These are phyloP conservation scores for Xestia xanthographa DNA, from an alignment of 2,888 invertebrate genomes.

Conservation along the genomic window DNA sequence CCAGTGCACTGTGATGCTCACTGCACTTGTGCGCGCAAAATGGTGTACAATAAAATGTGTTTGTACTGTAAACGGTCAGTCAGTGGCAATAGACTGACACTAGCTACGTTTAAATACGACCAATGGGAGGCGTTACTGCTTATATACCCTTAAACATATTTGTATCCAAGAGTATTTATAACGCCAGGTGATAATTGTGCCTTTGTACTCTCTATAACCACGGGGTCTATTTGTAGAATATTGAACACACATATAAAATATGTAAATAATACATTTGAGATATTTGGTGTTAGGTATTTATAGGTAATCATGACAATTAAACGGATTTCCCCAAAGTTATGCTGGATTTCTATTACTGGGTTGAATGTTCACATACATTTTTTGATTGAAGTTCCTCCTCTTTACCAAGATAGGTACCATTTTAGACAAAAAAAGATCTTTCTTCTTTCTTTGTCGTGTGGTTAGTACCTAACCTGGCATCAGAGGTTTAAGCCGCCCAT, in stretches of 20 bases:
- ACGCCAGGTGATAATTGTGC: neutral
- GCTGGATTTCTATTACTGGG: neutral
- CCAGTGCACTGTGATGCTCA: conserved; percentile 15
- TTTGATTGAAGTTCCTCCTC: neutral
- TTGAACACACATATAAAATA: neutral
- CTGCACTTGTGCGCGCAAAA: conserved; percentile 29
- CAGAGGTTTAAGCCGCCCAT: too few species aligned
- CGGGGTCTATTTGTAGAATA: conserved; percentile 13
- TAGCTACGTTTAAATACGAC: neutral
- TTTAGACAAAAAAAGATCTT: neutral
- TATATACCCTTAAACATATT: conserved; percentile 6
- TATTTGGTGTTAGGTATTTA: neutral
- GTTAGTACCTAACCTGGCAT: too few species aligned
- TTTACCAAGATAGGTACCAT: too few species aligned
- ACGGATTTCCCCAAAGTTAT: neutral
- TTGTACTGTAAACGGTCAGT: conserved; percentile 29
- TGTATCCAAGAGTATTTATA: neutral
- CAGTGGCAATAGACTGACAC: neutral
- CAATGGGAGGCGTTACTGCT: neutral
- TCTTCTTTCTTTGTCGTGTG: too few species aligned
- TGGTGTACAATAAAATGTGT: conserved; percentile 28
- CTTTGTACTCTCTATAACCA: conserved; percentile 12
- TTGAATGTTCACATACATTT: neutral
- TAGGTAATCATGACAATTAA: neutral
- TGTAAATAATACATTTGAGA: neutral